Conservation (phyloP, 2,113 vertebrate genomes). For the Sapayoa aenigma region DNA sequence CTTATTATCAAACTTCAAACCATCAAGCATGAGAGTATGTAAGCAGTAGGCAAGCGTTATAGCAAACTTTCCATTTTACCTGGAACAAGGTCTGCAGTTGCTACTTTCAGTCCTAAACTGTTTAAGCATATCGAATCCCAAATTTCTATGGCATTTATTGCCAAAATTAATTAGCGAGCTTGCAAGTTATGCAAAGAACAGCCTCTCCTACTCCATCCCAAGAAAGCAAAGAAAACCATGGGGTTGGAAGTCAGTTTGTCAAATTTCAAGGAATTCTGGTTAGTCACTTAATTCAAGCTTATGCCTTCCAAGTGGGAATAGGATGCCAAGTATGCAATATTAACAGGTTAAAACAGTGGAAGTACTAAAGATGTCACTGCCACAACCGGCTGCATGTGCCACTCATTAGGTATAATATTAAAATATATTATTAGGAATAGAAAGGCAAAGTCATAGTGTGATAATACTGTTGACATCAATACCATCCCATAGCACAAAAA, state of each 20-base stretch:
- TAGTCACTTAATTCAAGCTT: conserved; percentile 41
- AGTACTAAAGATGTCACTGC: conserved; percentile 34
- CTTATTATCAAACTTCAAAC: neutral
- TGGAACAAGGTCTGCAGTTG: neutral
- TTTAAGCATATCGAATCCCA: neutral
- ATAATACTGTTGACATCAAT: neutral
- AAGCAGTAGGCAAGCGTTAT: neutral
- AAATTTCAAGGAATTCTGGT: conserved; percentile 8
- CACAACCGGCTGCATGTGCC: conserved; percentile 1
- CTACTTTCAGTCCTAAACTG: neutral
- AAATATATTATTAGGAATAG: neutral
- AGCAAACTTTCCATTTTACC: neutral
- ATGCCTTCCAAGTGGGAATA: conserved; percentile 17
- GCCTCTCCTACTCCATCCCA: neutral
- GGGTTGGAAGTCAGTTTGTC: neutral
- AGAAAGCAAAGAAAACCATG: neutral
- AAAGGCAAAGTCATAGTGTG: neutral
- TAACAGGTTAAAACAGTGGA: conserved; percentile 45
- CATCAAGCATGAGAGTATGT: neutral
- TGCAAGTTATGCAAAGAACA: neutral
- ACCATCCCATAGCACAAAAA: neutral
- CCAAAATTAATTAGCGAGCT: neutral
- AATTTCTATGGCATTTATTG: neutral
- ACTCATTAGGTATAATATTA: neutral
- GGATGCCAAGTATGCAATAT: conserved; percentile 5